A percentile compares a stretch with the other conserved stretches of the same genome.
Conservation (phyloP, 2,113 vertebrate genomes). For the Ciconia stormi region DNA sequence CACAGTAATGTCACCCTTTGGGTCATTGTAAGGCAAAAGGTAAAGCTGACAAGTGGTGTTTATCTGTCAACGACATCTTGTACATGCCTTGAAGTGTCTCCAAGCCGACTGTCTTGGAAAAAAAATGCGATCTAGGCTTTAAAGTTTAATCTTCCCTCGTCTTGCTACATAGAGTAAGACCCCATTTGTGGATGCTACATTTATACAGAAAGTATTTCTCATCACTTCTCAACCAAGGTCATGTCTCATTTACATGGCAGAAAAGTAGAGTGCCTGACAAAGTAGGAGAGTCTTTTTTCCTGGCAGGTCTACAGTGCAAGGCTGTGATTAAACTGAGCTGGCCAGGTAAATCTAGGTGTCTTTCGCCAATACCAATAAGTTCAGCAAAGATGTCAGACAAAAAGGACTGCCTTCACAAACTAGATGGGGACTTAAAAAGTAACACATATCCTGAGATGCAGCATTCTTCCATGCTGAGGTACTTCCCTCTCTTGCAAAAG, state of each 20-base stretch:
- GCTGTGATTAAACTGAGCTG: not conserved
- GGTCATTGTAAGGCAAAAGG: slow-evolving; percentile 58
- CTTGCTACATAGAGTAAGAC: slow-evolving; percentile 40
- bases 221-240: slow-evolving; percentile 26
- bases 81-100: slow-evolving; percentile 54
- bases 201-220: slow-evolving; percentile 40
- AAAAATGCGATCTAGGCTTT: slow-evolving; percentile 3
- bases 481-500: not conserved
- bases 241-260: not conserved
- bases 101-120: slow-evolving; percentile 40
- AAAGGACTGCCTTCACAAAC: not conserved
- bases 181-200: slow-evolving; percentile 48
- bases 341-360: not conserved
- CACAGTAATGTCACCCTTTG: slow-evolving; percentile 64
- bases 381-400: not conserved
- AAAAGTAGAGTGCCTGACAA: not conserved
- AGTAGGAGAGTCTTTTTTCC: not conserved
- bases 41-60: slow-evolving; percentile 60
- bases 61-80: slow-evolving; percentile 65
- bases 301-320: not conserved
- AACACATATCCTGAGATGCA: not conserved
- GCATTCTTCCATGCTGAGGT: not conserved
- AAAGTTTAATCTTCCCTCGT: slow-evolving; percentile 27
- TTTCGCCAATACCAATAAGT: not conserved
- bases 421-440: not conserved